These are phyloP conservation scores for Himalopsyche anomala DNA, from an alignment of 2,888 invertebrate species.

Conservation along the genomic window DNA sequence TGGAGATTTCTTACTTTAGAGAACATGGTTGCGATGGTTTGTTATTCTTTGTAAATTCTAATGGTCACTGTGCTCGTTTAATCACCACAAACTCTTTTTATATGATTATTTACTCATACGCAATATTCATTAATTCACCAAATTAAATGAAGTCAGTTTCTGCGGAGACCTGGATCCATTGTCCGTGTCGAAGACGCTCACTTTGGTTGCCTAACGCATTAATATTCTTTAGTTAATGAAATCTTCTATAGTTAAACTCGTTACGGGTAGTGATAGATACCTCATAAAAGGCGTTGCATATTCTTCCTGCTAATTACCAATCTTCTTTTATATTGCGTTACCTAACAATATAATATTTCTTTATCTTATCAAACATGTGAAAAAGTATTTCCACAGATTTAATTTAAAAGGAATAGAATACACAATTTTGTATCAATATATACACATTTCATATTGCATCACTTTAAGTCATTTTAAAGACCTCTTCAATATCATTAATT, in stretches of 20 bases:
- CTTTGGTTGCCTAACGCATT: slow-evolving; percentile 22
- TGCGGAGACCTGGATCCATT: slow-evolving; percentile 27
- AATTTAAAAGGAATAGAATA: too few relatives aligned
- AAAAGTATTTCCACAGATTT: too few relatives aligned
- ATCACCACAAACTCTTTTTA: slow-evolving; percentile 7
- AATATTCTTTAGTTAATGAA: slow-evolving; percentile 6
- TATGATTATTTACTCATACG: slow-evolving; percentile 38
- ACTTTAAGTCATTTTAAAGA: too few relatives aligned
- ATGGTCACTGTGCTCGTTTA: slow-evolving; percentile 11
- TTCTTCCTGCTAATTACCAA: not conserved
- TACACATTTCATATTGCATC: too few relatives aligned
- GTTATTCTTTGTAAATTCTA: slow-evolving; percentile 39
- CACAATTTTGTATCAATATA: too few relatives aligned
- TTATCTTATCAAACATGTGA: too few relatives aligned
- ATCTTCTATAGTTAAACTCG: not conserved
- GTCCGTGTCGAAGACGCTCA: slow-evolving; percentile 39
- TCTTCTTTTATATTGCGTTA: not conserved
- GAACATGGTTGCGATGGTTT: slow-evolving; percentile 47
- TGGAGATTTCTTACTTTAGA: slow-evolving; percentile 47
- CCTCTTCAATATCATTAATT: too few relatives aligned
- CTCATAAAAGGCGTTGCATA: not conserved
- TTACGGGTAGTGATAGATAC: not conserved
- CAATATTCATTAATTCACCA: slow-evolving; percentile 43
- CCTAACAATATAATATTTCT: too few relatives aligned
- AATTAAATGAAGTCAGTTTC: slow-evolving; percentile 29